A percentile compares a stretch with the other conserved stretches of the same genome.
phyloP scores from a whole-genome alignment of 1,140 invertebrate species.

The Meloidogyne exigua region DNA sequence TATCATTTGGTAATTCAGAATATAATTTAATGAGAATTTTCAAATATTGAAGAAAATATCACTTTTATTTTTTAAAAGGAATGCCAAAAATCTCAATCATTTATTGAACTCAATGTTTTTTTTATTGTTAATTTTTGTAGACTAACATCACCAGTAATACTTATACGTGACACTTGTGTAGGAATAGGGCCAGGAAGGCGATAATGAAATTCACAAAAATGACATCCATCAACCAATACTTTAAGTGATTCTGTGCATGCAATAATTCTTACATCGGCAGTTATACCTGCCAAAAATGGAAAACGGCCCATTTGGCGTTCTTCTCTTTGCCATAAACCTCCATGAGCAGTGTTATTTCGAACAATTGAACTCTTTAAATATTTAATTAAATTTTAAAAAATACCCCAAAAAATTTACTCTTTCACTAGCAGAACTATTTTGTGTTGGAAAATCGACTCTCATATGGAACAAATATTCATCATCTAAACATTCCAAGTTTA shows the following conservation, averaged over 20 bases:
- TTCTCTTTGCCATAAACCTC: constrained; percentile 38
- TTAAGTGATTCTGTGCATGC: constrained; percentile 21
- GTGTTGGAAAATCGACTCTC: constrained; percentile 45
- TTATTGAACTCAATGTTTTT: background rate
- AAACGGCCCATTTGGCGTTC: constrained; percentile 41
- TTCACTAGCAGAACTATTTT: constrained; percentile 16
- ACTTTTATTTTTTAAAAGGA: background rate
- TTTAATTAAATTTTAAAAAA: background rate
- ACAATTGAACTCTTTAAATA: constrained; percentile 46
- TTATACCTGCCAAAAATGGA: constrained; percentile 42
- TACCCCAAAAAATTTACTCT: background rate
- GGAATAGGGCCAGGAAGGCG: background rate
- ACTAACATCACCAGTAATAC: constrained; percentile 27
- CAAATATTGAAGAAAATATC: background rate
- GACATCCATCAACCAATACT: constrained; percentile 26
- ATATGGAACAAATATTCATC: constrained; percentile 47
- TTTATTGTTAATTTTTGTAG: constrained; percentile 36
- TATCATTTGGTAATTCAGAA: no score
- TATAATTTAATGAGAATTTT: background rate
- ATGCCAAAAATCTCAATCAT: background rate
- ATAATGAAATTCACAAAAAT: constrained; percentile 31
- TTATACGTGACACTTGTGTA: constrained; percentile 16
- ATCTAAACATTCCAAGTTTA: constrained; percentile 35
- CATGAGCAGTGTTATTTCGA: constrained; percentile 41
- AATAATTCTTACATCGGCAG: constrained; percentile 30